Evolutionary conservation across 92 coral and sea anemone genomes (phyloP).

Genomic region (Diadumene lineata): DNA sequence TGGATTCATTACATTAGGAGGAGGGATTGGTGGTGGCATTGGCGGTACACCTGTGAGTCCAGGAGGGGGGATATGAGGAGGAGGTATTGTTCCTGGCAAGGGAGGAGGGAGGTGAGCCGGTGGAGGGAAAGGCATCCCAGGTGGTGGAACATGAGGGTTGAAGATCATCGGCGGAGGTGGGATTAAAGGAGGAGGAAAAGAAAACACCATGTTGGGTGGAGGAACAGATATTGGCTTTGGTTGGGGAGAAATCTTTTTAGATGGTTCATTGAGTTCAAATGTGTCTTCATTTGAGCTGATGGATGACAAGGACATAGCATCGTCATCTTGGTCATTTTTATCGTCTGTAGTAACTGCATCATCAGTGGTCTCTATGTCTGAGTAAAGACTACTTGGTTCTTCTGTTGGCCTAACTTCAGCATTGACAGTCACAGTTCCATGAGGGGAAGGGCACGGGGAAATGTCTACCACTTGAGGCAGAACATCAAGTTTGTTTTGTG

Average conservation of each 20-base stretch:
- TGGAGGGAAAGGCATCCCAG: conserved; percentile 75
- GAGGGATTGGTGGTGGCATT: conserved; percentile 64
- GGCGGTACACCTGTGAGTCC: conserved; percentile 28
- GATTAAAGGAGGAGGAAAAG: conserved; percentile 46
- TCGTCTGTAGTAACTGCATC: conserved; percentile 19
- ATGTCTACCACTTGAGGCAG: conserved; percentile 89
- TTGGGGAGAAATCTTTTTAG: conserved; percentile 59
- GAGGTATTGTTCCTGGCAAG: conserved; percentile 56
- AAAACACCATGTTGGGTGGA: conserved; percentile 76
- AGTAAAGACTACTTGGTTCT: conserved; percentile 55
- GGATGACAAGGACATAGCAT: conserved; percentile 97
- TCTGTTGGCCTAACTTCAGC: conserved; percentile 24
- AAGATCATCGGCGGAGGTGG: conserved; percentile 62
- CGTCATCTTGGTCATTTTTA: conserved; percentile 75
- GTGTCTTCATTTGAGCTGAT: conserved; percentile 98
- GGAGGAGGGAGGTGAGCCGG: conserved; percentile 89
- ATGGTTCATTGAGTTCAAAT: conserved; percentile 90
- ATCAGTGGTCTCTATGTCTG: conserved; percentile 71
- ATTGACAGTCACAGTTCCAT: conserved; percentile 24
- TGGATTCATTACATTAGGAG: conserved; percentile 46
- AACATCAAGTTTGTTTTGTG: conserved; percentile 10
- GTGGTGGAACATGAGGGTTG: conserved; percentile 85
- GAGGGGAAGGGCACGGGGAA: conserved; percentile 93
- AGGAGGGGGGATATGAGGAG: conserved; percentile 57
- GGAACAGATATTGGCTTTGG: conserved; percentile 70